Base-by-base conservation (phyloP, 2,113 vertebrate genomes). In the Serilophus lunatus region DNA sequence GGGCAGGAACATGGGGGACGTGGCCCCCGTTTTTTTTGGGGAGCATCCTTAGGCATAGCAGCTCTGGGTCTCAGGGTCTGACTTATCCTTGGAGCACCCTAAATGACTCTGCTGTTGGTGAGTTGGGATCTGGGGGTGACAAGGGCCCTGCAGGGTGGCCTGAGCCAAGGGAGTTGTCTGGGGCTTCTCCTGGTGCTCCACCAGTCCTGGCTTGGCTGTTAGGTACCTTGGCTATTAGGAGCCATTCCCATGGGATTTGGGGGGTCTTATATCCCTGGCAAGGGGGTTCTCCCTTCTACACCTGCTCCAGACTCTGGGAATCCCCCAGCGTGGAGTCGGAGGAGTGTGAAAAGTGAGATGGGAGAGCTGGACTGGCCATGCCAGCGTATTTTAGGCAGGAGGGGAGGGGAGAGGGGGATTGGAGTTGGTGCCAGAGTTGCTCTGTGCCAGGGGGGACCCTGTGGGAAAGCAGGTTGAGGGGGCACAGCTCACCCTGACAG, bases 131-230 rank as follows among this genome's bases (percentile, higher is more conserved):
- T 4, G 49, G 33, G 65, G 35, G 26, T 69, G 50, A 53, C 8
- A 33, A 44, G 31, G 60, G 26, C 78, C n/a, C 38, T 7, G n/a
- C 36, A 28, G 40, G 13, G 36, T 65, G 45, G 18, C 35, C 44
- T 2, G 7, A 78, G 13, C 23, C 0, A 0, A 33, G 1, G 35
- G 28, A 23, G 2, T 13, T 2, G 9, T 0, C 0, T 4, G 53
- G n/a, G 65, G 20, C 35, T 92, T 42, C 4, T 9, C 13, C 28
- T 16, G 26, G 7, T 25, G 19, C 24, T 31, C 1, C 29, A 26
- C 24, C 1, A 3, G 6, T 16, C 35, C 69, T 6, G 3, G 1
- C 11, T 3, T 22, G 49, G 59, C 24, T 57, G 4, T 57, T 19
- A 0, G 10, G 18, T n/a, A 53, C 5, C n/a, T n/a, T n/a, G n/a